Evolutionary conservation across 2,888 invertebrate species (phyloP).

Genomic region (Dicroscelio sp.): DNA sequence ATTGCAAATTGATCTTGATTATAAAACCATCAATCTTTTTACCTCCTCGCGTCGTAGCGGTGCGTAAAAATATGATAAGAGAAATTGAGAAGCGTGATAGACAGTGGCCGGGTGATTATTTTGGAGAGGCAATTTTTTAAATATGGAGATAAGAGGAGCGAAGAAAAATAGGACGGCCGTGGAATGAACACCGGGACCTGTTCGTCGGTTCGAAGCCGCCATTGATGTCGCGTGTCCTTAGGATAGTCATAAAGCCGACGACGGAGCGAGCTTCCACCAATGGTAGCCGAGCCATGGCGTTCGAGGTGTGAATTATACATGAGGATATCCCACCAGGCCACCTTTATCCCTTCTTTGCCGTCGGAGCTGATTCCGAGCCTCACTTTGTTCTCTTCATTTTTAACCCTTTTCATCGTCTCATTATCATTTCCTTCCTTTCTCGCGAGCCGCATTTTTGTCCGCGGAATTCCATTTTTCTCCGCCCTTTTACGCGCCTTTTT

Average conservation of each 20-base stretch:
- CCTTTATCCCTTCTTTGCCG: conserved; percentile 76
- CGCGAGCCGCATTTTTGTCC: conserved; percentile 37
- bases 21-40: conserved; percentile 65
- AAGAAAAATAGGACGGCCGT: conserved; percentile 66
- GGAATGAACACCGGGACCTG: conserved; percentile 76
- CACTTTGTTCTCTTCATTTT: conserved; percentile 89
- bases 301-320: conserved; percentile 91
- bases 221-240: conserved; percentile 87
- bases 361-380: conserved; percentile 74
- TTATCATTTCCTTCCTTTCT: conserved; percentile 53
- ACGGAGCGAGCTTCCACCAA: conserved; percentile 89
- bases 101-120: conserved; percentile 55
- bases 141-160: too few relatives aligned
- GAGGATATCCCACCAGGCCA: conserved; percentile 87
- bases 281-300: conserved; percentile 90
- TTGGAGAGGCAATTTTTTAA: conserved; percentile 45
- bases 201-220: conserved; percentile 72
- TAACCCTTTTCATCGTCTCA: conserved; percentile 81
- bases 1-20: conserved; percentile 62
- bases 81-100: conserved; percentile 55
- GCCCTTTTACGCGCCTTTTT: too few relatives aligned
- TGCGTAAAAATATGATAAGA: conserved; percentile 54
- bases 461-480: conserved; percentile 35
- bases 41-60: neutral
- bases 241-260: conserved; percentile 89